Evolutionary conservation across 2,797 vertebrate species (phyloP).

Genomic region (Paratrypauchen microcephalus): DNA sequence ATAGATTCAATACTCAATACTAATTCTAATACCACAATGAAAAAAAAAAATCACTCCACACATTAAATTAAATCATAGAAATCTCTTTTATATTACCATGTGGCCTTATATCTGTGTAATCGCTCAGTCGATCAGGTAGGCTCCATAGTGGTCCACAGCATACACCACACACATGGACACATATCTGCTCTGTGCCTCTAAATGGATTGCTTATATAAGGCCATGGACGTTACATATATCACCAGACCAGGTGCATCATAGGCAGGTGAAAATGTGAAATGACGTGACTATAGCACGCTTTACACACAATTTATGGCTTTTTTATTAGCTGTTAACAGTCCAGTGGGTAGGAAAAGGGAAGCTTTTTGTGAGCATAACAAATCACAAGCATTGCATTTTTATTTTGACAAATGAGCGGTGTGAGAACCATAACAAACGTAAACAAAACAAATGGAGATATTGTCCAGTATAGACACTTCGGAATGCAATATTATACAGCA

Average conservation of each 20-base stretch:
- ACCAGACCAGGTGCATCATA: slow-evolving; percentile 13
- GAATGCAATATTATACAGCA: neutral
- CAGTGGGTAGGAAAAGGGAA: neutral
- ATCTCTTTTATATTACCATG: too few relatives aligned
- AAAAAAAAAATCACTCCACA: too few relatives aligned
- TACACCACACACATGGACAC: neutral
- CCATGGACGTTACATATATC: slow-evolving; percentile 22
- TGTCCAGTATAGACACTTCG: too few relatives aligned
- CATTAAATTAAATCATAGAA: too few relatives aligned
- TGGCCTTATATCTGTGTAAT: too few relatives aligned
- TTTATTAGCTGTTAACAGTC: slow-evolving; percentile 9
- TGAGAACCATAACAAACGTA: neutral
- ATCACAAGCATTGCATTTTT: slow-evolving; percentile 1
- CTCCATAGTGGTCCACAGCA: too few relatives aligned
- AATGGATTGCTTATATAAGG: slow-evolving; percentile 17
- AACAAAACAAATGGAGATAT: slow-evolving; percentile 3
- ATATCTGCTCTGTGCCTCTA: slow-evolving; percentile 1
- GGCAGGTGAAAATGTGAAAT: neutral
- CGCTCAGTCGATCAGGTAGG: too few relatives aligned
- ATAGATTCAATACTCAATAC: too few relatives aligned
- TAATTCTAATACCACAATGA: too few relatives aligned
- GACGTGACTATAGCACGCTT: neutral
- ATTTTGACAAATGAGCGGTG: neutral
- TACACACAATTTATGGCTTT: slow-evolving; percentile 2
- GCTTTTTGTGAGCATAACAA: neutral